phyloP scores from a whole-genome alignment of 2,113 vertebrate genomes.

The Pontoporia blainvillei region DNA sequence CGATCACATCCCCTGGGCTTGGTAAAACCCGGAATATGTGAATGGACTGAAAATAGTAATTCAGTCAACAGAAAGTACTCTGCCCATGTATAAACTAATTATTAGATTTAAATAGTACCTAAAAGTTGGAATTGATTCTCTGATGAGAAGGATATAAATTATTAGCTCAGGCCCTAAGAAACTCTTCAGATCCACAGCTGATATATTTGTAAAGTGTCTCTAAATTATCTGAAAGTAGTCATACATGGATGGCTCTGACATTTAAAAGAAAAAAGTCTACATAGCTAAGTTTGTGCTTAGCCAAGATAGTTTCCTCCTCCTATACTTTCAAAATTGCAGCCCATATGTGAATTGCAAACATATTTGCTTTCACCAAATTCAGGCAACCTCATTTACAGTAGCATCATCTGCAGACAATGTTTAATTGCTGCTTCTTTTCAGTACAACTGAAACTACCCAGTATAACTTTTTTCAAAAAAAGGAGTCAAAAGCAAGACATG shows the following conservation, averaged over 20 bases:
- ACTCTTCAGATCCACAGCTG: not conserved
- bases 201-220: not conserved
- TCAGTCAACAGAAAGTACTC: not conserved
- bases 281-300: not conserved
- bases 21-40: not conserved
- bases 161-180: not conserved
- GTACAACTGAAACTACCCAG: conserved; percentile 62
- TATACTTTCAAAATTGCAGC: not conserved
- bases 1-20: not conserved
- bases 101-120: not conserved
- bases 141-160: not conserved
- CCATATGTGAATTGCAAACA: not conserved
- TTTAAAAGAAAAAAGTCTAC: no score
- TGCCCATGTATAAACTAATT: not conserved
- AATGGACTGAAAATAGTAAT: not conserved
- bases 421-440: conserved; percentile 72
- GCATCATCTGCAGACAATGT: conserved; percentile 42
- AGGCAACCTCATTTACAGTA: not conserved
- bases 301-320: not conserved
- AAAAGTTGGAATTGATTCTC: not conserved
- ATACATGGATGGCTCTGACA: not conserved
- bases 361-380: not conserved
- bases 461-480: conserved; percentile 45
- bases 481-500: conserved; percentile 52
- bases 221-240: not conserved